Evolutionary conservation across 2,113 vertebrate species (phyloP).

Genomic region (Laticauda laticaudata): DNA sequence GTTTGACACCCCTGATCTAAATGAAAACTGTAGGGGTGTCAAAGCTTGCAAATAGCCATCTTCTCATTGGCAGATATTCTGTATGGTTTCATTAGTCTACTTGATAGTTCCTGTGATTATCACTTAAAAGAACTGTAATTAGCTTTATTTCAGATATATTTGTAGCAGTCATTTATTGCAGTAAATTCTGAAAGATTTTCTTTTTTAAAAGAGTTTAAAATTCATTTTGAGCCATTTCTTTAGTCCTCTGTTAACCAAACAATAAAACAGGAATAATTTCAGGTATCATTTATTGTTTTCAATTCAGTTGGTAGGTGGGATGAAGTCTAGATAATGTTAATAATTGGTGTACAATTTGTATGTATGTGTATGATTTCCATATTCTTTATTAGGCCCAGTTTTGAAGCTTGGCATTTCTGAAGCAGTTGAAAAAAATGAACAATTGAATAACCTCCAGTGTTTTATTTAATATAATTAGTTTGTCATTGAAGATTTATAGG

Average conservation of each 20-base stretch:
- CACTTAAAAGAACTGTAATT: not conserved
- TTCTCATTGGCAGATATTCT: not conserved
- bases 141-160: not conserved
- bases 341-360: conserved; percentile 11
- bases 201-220: not conserved
- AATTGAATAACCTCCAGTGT: conserved; percentile 25
- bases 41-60: not conserved
- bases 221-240: conserved; percentile 3
- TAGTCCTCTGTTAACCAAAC: not conserved
- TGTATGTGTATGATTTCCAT: not conserved
- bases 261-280: conserved; percentile 15
- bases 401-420: conserved; percentile 48
- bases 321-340: conserved; percentile 16
- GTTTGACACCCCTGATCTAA: no score
- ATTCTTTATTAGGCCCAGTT: conserved; percentile 35
- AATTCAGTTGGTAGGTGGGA: not conserved
- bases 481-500: conserved; percentile 56
- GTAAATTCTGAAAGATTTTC: not conserved
- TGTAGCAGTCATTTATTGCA: not conserved
- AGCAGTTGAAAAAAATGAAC: conserved; percentile 16
- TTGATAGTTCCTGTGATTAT: not conserved
- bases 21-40: not conserved
- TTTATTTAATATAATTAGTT: conserved; percentile 47
- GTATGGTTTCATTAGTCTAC: not conserved
- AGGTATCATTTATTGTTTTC: conserved; percentile 20